Percentiles rank a stretch among this genome's conserved stretches.
Evolutionary conservation across 2,888 invertebrate genomes (phyloP).

Genomic region (Euspilapteryx auroguttella): DNA sequence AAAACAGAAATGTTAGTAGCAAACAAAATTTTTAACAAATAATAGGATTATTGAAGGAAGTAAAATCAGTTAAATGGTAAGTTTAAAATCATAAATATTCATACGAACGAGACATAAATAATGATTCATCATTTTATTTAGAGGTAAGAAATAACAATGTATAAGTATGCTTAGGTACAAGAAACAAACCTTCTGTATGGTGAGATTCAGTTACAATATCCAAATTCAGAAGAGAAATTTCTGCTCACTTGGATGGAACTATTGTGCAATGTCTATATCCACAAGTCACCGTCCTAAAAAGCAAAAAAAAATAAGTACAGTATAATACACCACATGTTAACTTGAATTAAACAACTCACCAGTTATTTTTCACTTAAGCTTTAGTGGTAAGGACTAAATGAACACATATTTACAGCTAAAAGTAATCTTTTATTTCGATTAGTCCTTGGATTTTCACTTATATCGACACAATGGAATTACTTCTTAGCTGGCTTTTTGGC

Average conservation of each 20-base stretch:
- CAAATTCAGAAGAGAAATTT: too few species aligned
- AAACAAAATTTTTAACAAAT: too few species aligned
- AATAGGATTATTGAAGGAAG: too few species aligned
- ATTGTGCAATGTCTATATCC: too few species aligned
- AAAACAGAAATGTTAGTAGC: too few species aligned
- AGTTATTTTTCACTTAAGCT: slow-evolving; percentile 14
- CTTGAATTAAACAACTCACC: slow-evolving; percentile 33
- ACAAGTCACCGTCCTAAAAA: too few species aligned
- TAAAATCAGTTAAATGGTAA: slow-evolving; percentile 24
- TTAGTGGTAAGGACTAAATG: slow-evolving; percentile 15
- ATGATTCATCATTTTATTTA: slow-evolving; percentile 29
- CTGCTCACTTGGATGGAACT: too few species aligned
- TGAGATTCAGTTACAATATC: too few species aligned
- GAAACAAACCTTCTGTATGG: too few species aligned
- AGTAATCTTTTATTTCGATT: slow-evolving; percentile 55
- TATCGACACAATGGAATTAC: slow-evolving; percentile 54
- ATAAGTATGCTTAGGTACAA: too few species aligned
- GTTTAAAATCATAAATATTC: slow-evolving; percentile 29
- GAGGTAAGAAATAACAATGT: too few species aligned
- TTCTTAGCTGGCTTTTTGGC: slow-evolving; percentile 55
- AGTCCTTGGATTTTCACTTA: slow-evolving; percentile 23
- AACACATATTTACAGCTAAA: slow-evolving; percentile 21
- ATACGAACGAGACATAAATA: slow-evolving; percentile 41
- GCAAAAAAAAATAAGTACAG: slow-evolving; percentile 42
- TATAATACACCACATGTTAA: slow-evolving; percentile 29